These are phyloP conservation scores for Phainopepla nitens DNA, from an alignment of 2,113 vertebrate genomes.

Conservation along the genomic window DNA sequence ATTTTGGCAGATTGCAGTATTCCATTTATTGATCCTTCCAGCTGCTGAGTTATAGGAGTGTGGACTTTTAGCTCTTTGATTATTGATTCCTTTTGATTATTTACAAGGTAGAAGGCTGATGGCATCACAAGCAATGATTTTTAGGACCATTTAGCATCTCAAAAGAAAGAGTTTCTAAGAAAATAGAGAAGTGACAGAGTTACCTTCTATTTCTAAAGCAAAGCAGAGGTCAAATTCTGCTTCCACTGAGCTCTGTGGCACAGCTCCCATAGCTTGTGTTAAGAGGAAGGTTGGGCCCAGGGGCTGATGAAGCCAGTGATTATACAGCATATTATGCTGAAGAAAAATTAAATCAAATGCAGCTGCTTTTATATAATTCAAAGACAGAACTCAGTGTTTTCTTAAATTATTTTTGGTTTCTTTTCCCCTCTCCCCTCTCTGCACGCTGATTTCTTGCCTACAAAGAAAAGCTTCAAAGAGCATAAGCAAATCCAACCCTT, in stretches of 20 bases:
- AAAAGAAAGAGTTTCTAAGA: not conserved
- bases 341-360: slow-evolving; percentile 55
- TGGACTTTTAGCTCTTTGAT: not conserved
- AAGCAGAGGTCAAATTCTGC: not conserved
- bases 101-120: not conserved
- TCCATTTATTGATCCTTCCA: not conserved
- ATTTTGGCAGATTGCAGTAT: not conserved
- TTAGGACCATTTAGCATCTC: not conserved
- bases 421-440: not conserved
- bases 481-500: not conserved
- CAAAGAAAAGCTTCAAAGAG: slow-evolving; percentile 55
- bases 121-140: not conserved
- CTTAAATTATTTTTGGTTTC: slow-evolving; percentile 44
- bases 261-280: not conserved
- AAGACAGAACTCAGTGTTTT: slow-evolving; percentile 36
- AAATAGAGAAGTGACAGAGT: not conserved
- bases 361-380: slow-evolving; percentile 64
- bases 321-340: slow-evolving; percentile 41
- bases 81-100: not conserved
- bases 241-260: not conserved
- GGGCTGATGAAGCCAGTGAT: not conserved
- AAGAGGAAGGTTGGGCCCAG: not conserved
- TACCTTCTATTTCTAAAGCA: not conserved
- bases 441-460: slow-evolving; percentile 21
- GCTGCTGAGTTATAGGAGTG: not conserved